Evolutionary conservation across 1,140 invertebrate genomes (phyloP), one percentile per base, ranked within the genome.

Genomic region (Hylaeus volcanicus): DNA sequence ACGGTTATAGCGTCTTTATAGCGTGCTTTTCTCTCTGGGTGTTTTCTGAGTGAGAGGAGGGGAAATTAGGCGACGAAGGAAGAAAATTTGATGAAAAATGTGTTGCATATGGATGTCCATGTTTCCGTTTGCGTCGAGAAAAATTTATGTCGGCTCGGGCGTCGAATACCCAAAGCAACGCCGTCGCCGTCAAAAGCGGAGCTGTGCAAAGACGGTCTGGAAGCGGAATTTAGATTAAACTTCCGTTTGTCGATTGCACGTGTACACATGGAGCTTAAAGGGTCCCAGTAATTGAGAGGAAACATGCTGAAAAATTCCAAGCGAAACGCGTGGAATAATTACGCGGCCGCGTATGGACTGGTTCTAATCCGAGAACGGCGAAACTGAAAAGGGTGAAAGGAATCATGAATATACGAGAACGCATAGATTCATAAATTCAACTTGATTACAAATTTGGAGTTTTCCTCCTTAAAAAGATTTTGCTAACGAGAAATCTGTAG

Each of bases 201-300:
- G n/a, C 68, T 78, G 45, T 63, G 75, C 8, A 78, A 78, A 72
- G 75, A 63, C 75, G 43, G 41, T 8, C 48, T 70, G 68, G 15
- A n/a, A 55, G 45, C 39, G 68, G 75, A 72, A 72, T 78, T 72
- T 72, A 78, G 69, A 78, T 78, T 72, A 72, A 78, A 78, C 58
- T 72, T 78, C 56, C 69, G 69, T 64, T 78, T 72, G 68, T 68
- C 75, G 69, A 78, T 78, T 72, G 56, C 75, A 12, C 56, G 68
- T 72, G 75, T 63, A 78, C 66, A 78, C 75, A 72, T 14, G 48
- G n/a, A 8, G 69, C 69, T 70, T 63, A 45, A 78, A 72, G 58
- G 68, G 48, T 2, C 4, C 2, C 69, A 58, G 53, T 72, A 78
- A 64, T 78, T 64, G 58, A 61, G 48, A n/a, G 41, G 51, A 72